Base-by-base conservation (phyloP, 1,140 invertebrate species). In the Plectus sambesii region DNA sequence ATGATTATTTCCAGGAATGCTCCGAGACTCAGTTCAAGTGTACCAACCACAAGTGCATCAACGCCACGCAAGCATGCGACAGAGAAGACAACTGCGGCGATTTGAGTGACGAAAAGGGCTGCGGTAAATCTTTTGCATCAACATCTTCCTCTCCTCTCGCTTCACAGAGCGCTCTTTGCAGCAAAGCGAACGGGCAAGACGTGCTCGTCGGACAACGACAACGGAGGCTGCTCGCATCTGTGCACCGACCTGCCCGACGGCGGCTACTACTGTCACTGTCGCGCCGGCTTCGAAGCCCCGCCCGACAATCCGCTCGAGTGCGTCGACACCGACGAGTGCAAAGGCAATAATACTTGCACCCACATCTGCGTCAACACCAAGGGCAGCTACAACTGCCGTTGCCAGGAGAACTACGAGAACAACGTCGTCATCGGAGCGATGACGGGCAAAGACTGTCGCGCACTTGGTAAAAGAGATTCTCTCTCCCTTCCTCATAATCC, bases 331-430 rank as follows among this genome's bases (percentile, higher is more conserved):
- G 82, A 98, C 65, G 93, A 98, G 71, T 98, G 93, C 68, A 85
- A 89, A 68, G 81, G 79, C 0, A 85, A 87, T 0, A 85, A 86
- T 12, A 84, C 86, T 0, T 98, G 93, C 62, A 90, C 87, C 4
- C 93, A 98, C 63, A 79, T 82, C 61, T 98, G 93, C 65, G 81
- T 85, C 2, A 98, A 98, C 66, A 92, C 86, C 0, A 87, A 86
- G 0, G 93, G 93, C 1, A 84, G 84, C 0, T 97, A 82, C 70
- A 85, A 86, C 52, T 98, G 93, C 70, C 94, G 97, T 70, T 96
- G 93, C 70, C 83, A 89, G 55, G 84, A 92, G 22, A 81, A 81
- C 8, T 97, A 84, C 70, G 97, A 96, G 15, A 53, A 70, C n/a
- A 66, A 66, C 30, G 65, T 67, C 3, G 63, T 69, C 26, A 62